Evolutionary conservation across 35 echinoderm and acorn worm genomes (phyloP).

Genomic region (Heliocidaris tuberculata): DNA sequence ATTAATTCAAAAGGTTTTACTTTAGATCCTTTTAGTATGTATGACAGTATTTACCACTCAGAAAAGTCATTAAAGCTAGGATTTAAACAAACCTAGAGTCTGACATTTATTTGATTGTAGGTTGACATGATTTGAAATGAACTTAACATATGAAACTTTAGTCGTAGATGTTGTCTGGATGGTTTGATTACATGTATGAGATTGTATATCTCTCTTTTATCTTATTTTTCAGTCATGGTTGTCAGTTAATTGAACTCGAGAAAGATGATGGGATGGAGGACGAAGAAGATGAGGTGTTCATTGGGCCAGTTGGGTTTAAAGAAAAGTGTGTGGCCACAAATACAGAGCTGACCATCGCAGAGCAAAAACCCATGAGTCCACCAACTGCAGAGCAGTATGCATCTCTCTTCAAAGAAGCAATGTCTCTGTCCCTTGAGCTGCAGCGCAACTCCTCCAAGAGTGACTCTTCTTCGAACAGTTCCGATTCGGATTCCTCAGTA

Average conservation of each 20-base stretch:
- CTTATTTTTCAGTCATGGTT: background rate
- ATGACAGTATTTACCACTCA: too few relatives aligned
- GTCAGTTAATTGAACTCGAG: background rate
- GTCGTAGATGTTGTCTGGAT: too few relatives aligned
- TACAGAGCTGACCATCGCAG: slow-evolving; percentile 49
- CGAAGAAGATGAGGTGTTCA: slow-evolving; percentile 87
- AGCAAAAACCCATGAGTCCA: slow-evolving; percentile 45
- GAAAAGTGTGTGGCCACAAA: slow-evolving; percentile 80
- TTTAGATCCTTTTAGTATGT: too few relatives aligned
- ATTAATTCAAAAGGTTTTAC: too few relatives aligned
- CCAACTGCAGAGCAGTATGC: slow-evolving; percentile 76
- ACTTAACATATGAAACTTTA: background rate
- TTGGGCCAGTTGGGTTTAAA: slow-evolving; percentile 77
- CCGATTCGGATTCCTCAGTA: background rate
- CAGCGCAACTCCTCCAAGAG: background rate
- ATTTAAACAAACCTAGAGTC: background rate
- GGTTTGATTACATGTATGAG: background rate
- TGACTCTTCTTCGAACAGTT: slow-evolving; percentile 8
- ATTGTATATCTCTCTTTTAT: background rate
- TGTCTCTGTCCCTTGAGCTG: slow-evolving; percentile 58
- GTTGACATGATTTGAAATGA: background rate
- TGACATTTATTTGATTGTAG: background rate
- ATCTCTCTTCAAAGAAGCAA: slow-evolving; percentile 76
- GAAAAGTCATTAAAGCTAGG: too few relatives aligned
- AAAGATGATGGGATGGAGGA: slow-evolving; percentile 28